These are phyloP conservation scores for Callithrix jacchus DNA, from an alignment of 2,113 vertebrate genomes.

Conservation along the genomic window DNA sequence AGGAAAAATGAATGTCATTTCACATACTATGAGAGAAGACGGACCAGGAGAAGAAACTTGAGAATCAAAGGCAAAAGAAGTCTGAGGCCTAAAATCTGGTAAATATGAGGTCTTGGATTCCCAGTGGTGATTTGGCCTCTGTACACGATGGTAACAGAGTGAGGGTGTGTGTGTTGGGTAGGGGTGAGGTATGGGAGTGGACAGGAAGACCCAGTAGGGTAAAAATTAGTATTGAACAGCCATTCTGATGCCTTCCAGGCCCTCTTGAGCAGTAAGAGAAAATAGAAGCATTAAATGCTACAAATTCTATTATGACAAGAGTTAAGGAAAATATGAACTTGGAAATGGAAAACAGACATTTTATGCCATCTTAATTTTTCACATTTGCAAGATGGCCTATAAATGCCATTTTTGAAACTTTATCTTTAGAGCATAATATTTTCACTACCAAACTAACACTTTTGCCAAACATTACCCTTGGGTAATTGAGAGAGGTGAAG, in stretches of 20 bases:
- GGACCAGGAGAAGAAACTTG: neutral
- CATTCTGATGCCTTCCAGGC: neutral
- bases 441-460: slow-evolving; percentile 53
- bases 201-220: neutral
- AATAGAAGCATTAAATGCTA: neutral
- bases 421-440: slow-evolving; percentile 45
- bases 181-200: neutral
- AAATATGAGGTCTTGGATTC: neutral
- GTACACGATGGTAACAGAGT: neutral
- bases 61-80: neutral
- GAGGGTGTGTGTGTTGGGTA: no score
- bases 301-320: neutral
- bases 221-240: no score
- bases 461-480: neutral
- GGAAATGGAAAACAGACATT: slow-evolving; percentile 48
- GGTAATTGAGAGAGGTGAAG: neutral
- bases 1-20: neutral
- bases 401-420: slow-evolving; percentile 57
- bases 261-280: neutral
- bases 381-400: slow-evolving; percentile 1
- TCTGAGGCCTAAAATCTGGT: neutral
- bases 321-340: neutral
- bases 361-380: slow-evolving; percentile 58
- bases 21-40: neutral
- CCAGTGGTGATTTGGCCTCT: neutral